These are phyloP conservation scores for Euleptes europaea DNA, from an alignment of 2,113 vertebrate species.

Conservation along the genomic window DNA sequence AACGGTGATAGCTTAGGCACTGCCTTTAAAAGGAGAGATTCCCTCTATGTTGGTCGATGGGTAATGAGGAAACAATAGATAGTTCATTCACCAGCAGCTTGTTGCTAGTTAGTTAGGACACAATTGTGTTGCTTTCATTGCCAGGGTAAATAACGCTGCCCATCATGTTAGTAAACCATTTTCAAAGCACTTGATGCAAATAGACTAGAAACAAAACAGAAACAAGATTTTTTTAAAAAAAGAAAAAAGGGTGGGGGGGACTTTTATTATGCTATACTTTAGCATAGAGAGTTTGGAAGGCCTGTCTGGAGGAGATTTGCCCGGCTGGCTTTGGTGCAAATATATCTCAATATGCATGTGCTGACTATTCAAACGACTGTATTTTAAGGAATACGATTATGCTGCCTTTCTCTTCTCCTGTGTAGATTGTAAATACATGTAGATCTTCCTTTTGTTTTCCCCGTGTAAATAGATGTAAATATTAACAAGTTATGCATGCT, in stretches of 20 bases:
- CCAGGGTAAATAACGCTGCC: conserved; percentile 82
- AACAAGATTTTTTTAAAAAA: conserved; percentile 3
- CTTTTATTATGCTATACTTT: conserved; percentile 82
- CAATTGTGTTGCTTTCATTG: conserved; percentile 87
- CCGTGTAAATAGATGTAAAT: conserved; percentile 98
- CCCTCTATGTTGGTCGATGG: conserved; percentile 80
- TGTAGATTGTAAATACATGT: conserved; percentile 90
- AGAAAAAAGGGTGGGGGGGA: conserved; percentile 20
- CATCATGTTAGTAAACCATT: conserved; percentile 89
- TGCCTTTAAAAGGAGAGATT: conserved; percentile 81
- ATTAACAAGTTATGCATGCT: conserved; percentile 94
- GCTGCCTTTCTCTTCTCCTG: conserved; percentile 83
- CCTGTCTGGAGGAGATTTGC: conserved; percentile 73
- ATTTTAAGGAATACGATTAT: conserved; percentile 84
- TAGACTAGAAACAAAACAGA: conserved; percentile 81
- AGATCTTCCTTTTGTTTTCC: conserved; percentile 78
- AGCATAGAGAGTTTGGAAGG: conserved; percentile 79
- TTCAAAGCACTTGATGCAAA: conserved; percentile 82
- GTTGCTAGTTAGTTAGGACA: conserved; percentile 83
- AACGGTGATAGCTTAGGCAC: conserved; percentile 84
- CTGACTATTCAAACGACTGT: conserved; percentile 81
- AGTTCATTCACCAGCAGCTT: conserved; percentile 91
- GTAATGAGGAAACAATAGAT: conserved; percentile 84
- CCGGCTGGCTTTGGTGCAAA: conserved; percentile 80
- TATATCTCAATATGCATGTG: conserved; percentile 90